Percentiles rank a stretch among this genome's conserved stretches.
phyloP scores from a whole-genome alignment of 2,888 invertebrate species.

The Phymatocera aterrima region DNA sequence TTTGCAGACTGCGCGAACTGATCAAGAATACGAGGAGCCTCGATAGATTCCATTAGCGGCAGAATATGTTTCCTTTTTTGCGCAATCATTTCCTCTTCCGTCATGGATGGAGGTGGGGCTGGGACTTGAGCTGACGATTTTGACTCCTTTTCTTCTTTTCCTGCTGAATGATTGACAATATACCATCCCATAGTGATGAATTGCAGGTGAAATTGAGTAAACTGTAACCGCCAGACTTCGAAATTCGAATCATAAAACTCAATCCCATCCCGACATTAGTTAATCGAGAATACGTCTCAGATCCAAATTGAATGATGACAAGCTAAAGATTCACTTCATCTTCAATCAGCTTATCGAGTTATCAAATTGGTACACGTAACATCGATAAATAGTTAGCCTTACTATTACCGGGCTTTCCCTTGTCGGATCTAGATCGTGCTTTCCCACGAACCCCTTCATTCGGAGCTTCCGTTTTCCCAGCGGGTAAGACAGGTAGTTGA shows the following conservation, averaged over 20 bases:
- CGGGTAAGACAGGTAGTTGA: constrained; percentile 41
- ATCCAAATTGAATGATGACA: neutral
- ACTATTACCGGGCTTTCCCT: constrained; percentile 11
- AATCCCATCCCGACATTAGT: too few species aligned
- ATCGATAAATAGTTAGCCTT: too few species aligned
- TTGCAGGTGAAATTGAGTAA: neutral
- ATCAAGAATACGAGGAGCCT: constrained; percentile 43
- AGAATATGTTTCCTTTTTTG: constrained; percentile 55
- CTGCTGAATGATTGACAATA: neutral
- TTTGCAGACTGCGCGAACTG: neutral
- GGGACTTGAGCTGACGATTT: neutral
- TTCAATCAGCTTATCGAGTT: too few species aligned
- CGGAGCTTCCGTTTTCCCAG: constrained; percentile 8
- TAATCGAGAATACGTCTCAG: neutral
- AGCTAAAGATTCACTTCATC: too few species aligned
- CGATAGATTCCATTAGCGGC: constrained; percentile 59
- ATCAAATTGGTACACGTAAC: too few species aligned
- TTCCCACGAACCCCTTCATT: constrained; percentile 20
- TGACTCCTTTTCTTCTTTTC: constrained; percentile 37
- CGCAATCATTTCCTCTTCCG: constrained; percentile 54
- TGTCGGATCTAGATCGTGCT: constrained; percentile 7
- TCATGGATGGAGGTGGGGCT: constrained; percentile 44
- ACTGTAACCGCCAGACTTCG: too few species aligned
- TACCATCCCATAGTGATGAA: too few species aligned
- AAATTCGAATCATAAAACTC: neutral